phyloP scores from a whole-genome alignment of 2,888 invertebrate genomes.

The Unio delphinus region DNA sequence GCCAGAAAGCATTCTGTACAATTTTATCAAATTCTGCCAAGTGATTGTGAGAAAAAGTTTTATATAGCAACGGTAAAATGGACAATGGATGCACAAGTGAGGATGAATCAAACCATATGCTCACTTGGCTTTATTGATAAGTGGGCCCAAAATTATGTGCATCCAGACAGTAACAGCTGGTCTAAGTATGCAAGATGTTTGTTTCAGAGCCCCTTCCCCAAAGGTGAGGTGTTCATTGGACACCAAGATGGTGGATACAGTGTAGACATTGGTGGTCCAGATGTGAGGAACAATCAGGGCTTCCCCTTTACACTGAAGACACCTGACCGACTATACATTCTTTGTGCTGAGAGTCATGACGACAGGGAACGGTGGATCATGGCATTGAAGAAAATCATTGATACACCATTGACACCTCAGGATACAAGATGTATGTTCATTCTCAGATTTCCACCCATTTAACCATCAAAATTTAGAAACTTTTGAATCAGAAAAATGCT shows the following conservation, averaged over 20 bases:
- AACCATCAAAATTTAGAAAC: too few relatives aligned
- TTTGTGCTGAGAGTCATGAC: slow-evolving; percentile 83
- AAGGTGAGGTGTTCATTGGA: slow-evolving; percentile 91
- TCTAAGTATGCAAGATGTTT: neutral
- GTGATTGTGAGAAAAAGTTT: too few relatives aligned
- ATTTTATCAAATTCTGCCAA: too few relatives aligned
- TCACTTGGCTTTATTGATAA: too few relatives aligned
- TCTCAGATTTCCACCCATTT: too few relatives aligned
- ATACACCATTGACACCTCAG: slow-evolving; percentile 84
- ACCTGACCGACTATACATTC: slow-evolving; percentile 85
- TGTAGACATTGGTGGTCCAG: slow-evolving; percentile 80
- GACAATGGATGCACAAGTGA: too few relatives aligned
- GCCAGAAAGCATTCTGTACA: too few relatives aligned
- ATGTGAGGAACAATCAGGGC: slow-evolving; percentile 81
- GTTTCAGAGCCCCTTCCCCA: slow-evolving; percentile 85
- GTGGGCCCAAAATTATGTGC: too few relatives aligned
- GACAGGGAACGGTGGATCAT: slow-evolving; percentile 87
- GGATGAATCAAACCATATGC: too few relatives aligned
- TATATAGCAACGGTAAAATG: too few relatives aligned
- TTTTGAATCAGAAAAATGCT: too few relatives aligned
- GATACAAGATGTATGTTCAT: slow-evolving; percentile 73
- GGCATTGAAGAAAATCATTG: slow-evolving; percentile 82
- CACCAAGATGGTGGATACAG: slow-evolving; percentile 84
- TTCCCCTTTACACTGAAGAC: slow-evolving; percentile 88
- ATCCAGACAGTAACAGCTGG: too few relatives aligned